A percentile compares a stretch with the other conserved stretches of the same genome.
Evolutionary conservation across 2,113 vertebrate genomes (phyloP).

Genomic region (Probosciger aterrimus): DNA sequence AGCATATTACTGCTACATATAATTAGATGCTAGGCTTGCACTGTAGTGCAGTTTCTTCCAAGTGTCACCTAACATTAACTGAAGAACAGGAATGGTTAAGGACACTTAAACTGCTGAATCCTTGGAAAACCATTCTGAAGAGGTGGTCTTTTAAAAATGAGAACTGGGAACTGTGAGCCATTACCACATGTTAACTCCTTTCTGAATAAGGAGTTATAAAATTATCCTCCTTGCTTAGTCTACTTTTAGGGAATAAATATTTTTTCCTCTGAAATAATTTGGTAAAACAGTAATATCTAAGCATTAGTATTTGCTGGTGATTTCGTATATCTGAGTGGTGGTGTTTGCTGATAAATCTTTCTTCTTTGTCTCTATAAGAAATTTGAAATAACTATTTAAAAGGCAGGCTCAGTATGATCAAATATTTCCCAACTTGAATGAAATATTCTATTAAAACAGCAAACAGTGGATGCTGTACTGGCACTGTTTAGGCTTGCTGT

Average conservation of each 20-base stretch:
- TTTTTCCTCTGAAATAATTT: not conserved
- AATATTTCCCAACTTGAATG: not conserved
- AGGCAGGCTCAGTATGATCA: not conserved
- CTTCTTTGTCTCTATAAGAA: not conserved
- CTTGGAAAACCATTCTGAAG: not conserved
- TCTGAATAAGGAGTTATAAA: not conserved
- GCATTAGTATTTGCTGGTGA: not conserved
- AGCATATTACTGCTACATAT: constrained; percentile 35
- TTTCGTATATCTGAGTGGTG: not conserved
- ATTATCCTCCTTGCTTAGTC: not conserved
- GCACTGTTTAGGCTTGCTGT: not conserved
- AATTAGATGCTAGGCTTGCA: not conserved
- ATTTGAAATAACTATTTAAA: not conserved
- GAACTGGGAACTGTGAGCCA: not conserved
- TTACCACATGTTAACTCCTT: not conserved
- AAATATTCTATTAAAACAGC: not conserved
- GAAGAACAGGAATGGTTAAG: not conserved
- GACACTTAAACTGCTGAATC: not conserved
- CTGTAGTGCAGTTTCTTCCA: not conserved
- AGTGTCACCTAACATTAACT: not conserved
- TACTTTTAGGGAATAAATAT: not conserved
- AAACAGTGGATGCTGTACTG: not conserved
- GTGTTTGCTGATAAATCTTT: not conserved
- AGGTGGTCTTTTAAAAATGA: not conserved
- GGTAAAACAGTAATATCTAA: not conserved